Evolutionary conservation across 2,113 vertebrate genomes (phyloP), one percentile per base, ranked within the genome.

Genomic region (Psilopsiagon aurifrons): DNA sequence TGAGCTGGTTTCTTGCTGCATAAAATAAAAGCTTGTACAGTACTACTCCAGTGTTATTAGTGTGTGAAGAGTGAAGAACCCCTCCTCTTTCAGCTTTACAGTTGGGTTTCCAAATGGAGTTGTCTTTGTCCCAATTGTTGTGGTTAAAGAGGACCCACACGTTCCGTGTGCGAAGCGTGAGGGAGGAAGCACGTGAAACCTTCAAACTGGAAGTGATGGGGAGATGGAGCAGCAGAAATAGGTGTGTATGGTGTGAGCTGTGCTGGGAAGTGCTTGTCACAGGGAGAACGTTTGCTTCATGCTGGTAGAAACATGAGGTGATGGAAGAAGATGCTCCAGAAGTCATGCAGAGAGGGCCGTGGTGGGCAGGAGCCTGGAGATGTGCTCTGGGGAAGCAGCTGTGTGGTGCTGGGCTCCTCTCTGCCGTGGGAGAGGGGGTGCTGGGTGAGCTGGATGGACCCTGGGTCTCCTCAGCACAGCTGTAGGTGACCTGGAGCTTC

Each of bases 141-240:
- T 6, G 23, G 7, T 29, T 8, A 3, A 11, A 62, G 87, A 2
- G 43, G 84, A 41, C 31, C 20, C 7, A 11, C 41, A 7, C 3
- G 1, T 55, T 29, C 11, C 2, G 3, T 15, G 59, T 23, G 44
- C 11, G 14, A 0, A 20, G 51, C 11, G 23, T 25, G 16, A 3
- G 46, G 70, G 62, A 55, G 77, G 62, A 44, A 44, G 54, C 11
- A 0, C 3, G 1, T 10, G 62, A 10, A 39, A 1, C 4, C n/a
- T 25, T 25, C 17, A 4, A 5, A 17, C 23, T 10, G 22, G 33
- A 4, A 27, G 13, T 0, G 14, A 1, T n/a, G 71, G 60, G 59
- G 70, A 43, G 23, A 1, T 3, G 64, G 3, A 2, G 1, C 0
- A 4, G 43, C 1, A 27, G 76, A 7, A 57, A 2, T 1, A 1